Evolutionary conservation across 30 jellyfish, hydroid and myxozoan species (phyloP).

Genomic region (Aurelia aurita): DNA sequence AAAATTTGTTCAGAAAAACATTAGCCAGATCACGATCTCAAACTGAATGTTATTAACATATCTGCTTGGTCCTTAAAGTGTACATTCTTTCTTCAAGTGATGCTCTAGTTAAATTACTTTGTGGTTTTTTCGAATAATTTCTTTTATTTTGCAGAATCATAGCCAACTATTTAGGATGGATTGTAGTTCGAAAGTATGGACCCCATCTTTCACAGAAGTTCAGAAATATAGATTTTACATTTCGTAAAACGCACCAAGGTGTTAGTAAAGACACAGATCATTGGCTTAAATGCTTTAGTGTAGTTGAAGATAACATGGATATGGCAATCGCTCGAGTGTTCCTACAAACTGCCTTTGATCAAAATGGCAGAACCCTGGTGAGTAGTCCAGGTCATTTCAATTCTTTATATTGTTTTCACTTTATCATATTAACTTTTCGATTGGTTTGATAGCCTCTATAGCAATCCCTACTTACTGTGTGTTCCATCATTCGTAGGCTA

Average conservation of each 20-base stretch:
- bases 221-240: conserved; percentile 55
- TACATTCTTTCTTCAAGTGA: neutral
- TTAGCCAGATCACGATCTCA: too few relatives aligned
- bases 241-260: conserved; percentile 58
- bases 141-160: conserved; percentile 9
- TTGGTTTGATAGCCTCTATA: too few relatives aligned
- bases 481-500: too few relatives aligned
- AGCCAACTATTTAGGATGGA: conserved; percentile 68
- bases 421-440: too few relatives aligned
- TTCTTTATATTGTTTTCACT: too few relatives aligned
- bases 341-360: conserved; percentile 8
- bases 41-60: too few relatives aligned
- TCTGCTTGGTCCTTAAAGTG: neutral
- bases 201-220: conserved; percentile 49
- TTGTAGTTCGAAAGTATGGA: conserved; percentile 50
- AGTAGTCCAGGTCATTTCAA: too few relatives aligned
- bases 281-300: conserved; percentile 56
- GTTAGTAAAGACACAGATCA: conserved; percentile 53
- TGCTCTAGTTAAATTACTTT: neutral
- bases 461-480: too few relatives aligned
- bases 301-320: conserved; percentile 63
- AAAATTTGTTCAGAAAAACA: too few relatives aligned
- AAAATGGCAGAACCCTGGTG: conserved; percentile 10
- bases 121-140: neutral
- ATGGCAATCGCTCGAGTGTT: conserved; percentile 59